phyloP scores from a whole-genome alignment of 2,888 invertebrate species.

The Bhutanitis thaidina region DNA sequence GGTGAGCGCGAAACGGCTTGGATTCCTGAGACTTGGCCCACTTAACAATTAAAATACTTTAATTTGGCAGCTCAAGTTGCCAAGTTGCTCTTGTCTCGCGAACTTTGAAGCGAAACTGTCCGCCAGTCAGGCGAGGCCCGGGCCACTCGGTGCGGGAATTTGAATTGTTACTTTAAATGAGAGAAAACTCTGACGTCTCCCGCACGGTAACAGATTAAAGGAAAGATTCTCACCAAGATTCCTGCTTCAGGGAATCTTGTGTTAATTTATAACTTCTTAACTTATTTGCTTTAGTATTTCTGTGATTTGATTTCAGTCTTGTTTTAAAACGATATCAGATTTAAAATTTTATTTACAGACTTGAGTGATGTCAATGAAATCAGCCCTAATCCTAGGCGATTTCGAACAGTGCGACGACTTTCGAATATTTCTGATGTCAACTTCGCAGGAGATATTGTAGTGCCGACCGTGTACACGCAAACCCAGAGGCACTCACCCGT shows the following conservation, averaged over 20 bases:
- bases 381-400: too few relatives aligned
- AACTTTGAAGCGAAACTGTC: slow-evolving; percentile 28
- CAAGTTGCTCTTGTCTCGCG: slow-evolving; percentile 24
- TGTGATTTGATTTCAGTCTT: too few relatives aligned
- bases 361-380: too few relatives aligned
- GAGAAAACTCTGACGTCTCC: slow-evolving; percentile 27
- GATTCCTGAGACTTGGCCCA: slow-evolving; percentile 6
- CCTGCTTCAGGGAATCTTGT: slow-evolving; percentile 5
- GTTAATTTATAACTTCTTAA: slow-evolving; percentile 8
- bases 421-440: too few relatives aligned
- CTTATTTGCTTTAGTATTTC: neutral
- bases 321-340: too few relatives aligned
- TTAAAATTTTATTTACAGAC: too few relatives aligned
- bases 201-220: neutral
- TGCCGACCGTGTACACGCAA: too few relatives aligned
- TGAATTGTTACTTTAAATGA: slow-evolving; percentile 36
- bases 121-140: slow-evolving; percentile 19
- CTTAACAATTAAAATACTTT: slow-evolving; percentile 26
- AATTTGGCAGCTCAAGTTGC: slow-evolving; percentile 30
- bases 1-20: slow-evolving; percentile 2
- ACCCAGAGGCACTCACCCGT: too few relatives aligned
- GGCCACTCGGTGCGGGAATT: slow-evolving; percentile 34
- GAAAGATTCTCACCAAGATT: slow-evolving; percentile 4
- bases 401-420: too few relatives aligned
- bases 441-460: too few relatives aligned